Conservation (phyloP, 1,140 invertebrate genomes). For the Patella vulgata region DNA sequence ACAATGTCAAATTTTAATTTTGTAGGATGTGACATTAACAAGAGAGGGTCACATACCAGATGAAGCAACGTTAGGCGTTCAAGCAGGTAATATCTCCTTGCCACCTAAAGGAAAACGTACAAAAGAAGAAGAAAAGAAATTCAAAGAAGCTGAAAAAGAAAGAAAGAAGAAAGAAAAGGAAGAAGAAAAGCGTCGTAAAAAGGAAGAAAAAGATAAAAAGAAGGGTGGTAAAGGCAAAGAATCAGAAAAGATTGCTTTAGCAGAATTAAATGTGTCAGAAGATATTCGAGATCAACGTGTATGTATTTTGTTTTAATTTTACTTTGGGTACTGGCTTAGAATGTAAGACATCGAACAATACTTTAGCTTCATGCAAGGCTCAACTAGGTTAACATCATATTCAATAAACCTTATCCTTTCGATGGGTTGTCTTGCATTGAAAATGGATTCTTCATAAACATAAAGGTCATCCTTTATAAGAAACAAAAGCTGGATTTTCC, state of each 20-base stretch:
- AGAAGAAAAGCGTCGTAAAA: conserved; percentile 16
- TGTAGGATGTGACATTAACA: conserved; percentile 5
- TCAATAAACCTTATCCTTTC: background rate
- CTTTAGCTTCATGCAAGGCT: too few species aligned
- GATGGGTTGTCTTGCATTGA: background rate
- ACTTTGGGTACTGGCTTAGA: too few species aligned
- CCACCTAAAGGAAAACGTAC: background rate
- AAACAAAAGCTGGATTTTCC: too few species aligned
- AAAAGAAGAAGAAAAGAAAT: conserved; percentile 10
- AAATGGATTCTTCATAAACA: too few species aligned
- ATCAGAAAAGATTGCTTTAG: conserved; percentile 8
- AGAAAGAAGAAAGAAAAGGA: conserved; percentile 21
- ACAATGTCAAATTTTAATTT: too few species aligned
- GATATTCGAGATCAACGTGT: conserved; percentile 8
- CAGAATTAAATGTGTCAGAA: conserved; percentile 4
- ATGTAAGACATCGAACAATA: too few species aligned
- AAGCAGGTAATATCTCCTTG: background rate
- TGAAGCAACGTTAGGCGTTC: background rate
- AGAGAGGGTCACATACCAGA: background rate
- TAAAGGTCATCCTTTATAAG: too few species aligned
- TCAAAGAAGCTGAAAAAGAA: conserved; percentile 19
- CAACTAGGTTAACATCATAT: background rate
- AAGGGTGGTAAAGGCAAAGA: conserved; percentile 10
- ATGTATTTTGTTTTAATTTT: background rate
- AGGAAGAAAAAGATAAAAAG: conserved; percentile 18